Evolutionary conservation across 1,140 invertebrate genomes (phyloP).

Genomic region (Zaprionus vittiger): DNA sequence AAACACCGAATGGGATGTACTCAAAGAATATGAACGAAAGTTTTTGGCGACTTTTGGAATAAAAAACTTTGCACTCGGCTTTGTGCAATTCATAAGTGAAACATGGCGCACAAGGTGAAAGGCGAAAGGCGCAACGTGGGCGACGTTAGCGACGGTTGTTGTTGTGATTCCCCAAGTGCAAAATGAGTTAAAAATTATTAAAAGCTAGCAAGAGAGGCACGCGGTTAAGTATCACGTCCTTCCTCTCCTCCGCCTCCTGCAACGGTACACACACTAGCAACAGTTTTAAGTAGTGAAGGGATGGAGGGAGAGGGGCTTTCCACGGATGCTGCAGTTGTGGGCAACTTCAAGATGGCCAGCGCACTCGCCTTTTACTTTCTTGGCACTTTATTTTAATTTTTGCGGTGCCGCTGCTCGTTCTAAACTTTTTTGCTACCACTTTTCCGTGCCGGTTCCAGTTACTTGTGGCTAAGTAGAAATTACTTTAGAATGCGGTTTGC

Average conservation of each 20-base stretch:
- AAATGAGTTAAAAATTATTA: constrained; percentile 81
- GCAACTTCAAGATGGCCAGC: constrained; percentile 62
- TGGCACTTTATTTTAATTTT: constrained; percentile 81
- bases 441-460: constrained; percentile 48
- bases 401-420: constrained; percentile 41
- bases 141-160: constrained; percentile 38
- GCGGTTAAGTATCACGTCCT: not conserved
- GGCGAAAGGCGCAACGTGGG: constrained; percentile 12
- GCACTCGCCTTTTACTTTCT: constrained; percentile 75
- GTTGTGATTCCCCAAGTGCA: constrained; percentile 65
- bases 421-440: constrained; percentile 58
- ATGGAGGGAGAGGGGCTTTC: constrained; percentile 4
- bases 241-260: not conserved
- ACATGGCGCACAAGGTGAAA: constrained; percentile 66
- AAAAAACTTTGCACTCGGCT: constrained; percentile 70
- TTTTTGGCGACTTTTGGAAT: constrained; percentile 66
- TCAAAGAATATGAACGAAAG: constrained; percentile 50
- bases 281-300: constrained; percentile 23
- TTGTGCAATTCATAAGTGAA: constrained; percentile 45
- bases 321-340: constrained; percentile 37
- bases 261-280: constrained; percentile 38
- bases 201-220: constrained; percentile 35
- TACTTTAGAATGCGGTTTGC: constrained; percentile 65
- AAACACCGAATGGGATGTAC: constrained; percentile 55
- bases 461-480: constrained; percentile 73